Base-by-base conservation (phyloP, 2,113 vertebrate species). In the Cercopithecus mona region DNA sequence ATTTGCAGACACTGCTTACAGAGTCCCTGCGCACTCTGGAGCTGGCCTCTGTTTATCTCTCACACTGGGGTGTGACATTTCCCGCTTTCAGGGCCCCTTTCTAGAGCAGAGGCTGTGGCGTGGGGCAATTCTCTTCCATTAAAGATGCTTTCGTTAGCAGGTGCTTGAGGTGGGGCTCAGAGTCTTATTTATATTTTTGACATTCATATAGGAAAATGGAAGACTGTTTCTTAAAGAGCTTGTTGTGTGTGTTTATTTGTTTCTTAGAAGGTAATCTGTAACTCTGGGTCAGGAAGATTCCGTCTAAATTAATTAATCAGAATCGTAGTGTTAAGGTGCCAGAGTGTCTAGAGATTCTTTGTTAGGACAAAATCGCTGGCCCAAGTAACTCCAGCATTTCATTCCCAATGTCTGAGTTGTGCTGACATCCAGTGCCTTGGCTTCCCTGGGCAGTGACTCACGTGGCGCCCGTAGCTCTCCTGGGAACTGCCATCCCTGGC, bases 1-100 rank as follows among this genome's bases (percentile, higher is more conserved):
- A 99, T 99, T 99, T 99, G 99, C 99, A 99, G 99, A 98, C 98
- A 97, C 95, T 98, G 98, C 99, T 99, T 98, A 97, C 96, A 96
- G 96, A 96, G 98, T 98, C 98, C 97, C 98, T 92, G 97, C 78
- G 94, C 98, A 92, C 94, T 98, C 98, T 98, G 97, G 96, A 98
- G 98, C 98, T 97, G 98, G 97, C 98, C 98, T 98, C 98, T 98
- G 98, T 98, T 98, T 98, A 98, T 98, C 98, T 98, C 98, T 99
- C 99, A 99, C 98, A 98, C 98, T 97, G 97, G 30, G 94, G 97
- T 99, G 98, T 99, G 99, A 99, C 98, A 99, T 99, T 99, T 99
- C 98, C 98, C 98, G 98, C 99, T 99, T 98, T 98, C 98, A 98
- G 98, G 98, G 98, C 98, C 98, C 98, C 98, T 98, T 99, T 98